phyloP scores from a whole-genome alignment of 1,140 invertebrate genomes.

The Metopolophium dirhodum region DNA sequence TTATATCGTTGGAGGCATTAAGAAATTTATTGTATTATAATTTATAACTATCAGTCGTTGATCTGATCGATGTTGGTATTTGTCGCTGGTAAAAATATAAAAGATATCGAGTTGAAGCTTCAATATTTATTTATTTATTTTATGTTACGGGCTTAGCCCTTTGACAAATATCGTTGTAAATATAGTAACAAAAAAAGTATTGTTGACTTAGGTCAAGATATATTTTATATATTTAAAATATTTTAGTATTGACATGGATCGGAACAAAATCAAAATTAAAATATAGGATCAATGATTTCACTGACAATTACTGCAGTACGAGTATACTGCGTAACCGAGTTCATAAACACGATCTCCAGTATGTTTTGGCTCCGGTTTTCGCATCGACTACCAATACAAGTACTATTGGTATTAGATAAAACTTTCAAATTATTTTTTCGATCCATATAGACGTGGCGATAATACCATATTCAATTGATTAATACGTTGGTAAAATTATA shows the following conservation, averaged over 20 bases:
- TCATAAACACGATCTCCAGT: background rate
- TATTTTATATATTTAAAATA: background rate
- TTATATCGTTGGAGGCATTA: background rate
- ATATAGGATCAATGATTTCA: background rate
- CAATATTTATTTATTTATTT: no score
- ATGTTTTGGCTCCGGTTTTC: background rate
- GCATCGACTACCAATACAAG: background rate
- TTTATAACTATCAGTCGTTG: background rate
- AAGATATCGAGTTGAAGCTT: background rate
- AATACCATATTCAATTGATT: background rate
- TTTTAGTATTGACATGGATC: background rate
- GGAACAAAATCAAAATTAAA: background rate
- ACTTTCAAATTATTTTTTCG: background rate
- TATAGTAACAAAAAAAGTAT: background rate
- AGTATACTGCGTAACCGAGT: background rate
- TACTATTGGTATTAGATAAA: background rate
- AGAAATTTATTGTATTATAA: background rate
- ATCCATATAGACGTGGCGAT: background rate
- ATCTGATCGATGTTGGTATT: background rate
- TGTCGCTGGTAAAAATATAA: background rate
- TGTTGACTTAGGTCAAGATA: constrained; percentile 50
- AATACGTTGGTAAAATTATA: background rate
- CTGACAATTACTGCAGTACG: background rate
- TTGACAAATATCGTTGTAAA: background rate
- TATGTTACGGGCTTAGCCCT: no score